A percentile compares a stretch with the other conserved stretches of the same genome.
These are phyloP conservation scores for Ricordea florida DNA, from an alignment of 92 coral and sea anemone species.

Conservation along the genomic window DNA sequence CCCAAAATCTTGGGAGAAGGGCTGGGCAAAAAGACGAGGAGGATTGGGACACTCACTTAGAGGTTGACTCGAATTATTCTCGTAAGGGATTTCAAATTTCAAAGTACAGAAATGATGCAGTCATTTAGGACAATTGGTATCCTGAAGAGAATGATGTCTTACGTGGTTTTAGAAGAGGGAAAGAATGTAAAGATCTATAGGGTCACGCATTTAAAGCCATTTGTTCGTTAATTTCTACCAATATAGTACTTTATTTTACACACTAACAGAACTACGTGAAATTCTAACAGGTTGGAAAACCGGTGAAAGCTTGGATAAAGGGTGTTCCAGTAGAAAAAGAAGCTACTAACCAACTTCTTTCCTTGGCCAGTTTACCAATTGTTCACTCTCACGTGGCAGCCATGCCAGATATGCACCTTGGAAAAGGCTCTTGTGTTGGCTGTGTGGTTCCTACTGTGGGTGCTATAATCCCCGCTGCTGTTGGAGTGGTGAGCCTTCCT, in stretches of 20 bases:
- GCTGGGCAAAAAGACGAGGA: not conserved
- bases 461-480: constrained; percentile 86
- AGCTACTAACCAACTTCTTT: constrained; percentile 66
- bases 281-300: no score
- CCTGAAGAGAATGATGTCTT: not conserved
- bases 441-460: constrained; percentile 78
- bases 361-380: constrained; percentile 76
- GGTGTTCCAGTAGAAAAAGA: constrained; percentile 81
- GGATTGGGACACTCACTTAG: constrained; percentile 4
- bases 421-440: constrained; percentile 86
- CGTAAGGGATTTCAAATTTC: no score
- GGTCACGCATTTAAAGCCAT: no score
- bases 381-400: constrained; percentile 87
- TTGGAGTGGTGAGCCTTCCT: constrained; percentile 73
- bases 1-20: not conserved
- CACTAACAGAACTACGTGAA: no score
- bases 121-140: not conserved
- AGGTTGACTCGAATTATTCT: no score
- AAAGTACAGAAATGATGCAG: not conserved
- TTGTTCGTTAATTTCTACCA: no score
- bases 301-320: constrained; percentile 78
- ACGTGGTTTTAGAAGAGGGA: constrained; percentile 8
- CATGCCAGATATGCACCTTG: constrained; percentile 91
- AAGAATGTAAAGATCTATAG: constrained; percentile 39
- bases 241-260: not conserved